Evolutionary conservation across 2,797 vertebrate species (phyloP), one percentile per base, ranked within the genome.

Genomic region (Falco peregrinus): DNA sequence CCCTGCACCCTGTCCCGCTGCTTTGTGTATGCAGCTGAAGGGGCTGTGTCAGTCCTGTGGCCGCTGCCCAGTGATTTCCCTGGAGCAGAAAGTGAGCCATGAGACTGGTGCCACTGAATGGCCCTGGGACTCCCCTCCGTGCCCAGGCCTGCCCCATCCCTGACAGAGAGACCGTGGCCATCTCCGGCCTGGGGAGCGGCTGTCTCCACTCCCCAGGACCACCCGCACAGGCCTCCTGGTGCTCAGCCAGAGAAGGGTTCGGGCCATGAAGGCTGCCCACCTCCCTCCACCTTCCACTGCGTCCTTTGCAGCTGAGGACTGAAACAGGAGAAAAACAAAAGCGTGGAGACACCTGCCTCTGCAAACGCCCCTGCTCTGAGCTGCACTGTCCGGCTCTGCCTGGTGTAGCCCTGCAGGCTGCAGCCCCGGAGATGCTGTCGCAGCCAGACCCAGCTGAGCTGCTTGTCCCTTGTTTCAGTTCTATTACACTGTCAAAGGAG

Each of bases 61-160:
- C 20, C 14, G 7, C 28, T 39, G 53, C 3, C 0, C 1, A 59
- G 47, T 16, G 21, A 60, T 22, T 24, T 63, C 28, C 1, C 0
- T 28, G 35, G 25, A 56, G 5, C 10, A 1, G 9, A 64, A 56
- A 65, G 24, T 37, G 12, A 81, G 10, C 39, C 39, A 17, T 41
- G n/a, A 47, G 25, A 41, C 2, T 26, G 7, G 18, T 16, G n/a
- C 9, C 25, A 22, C 25, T 6, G 24, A 35, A 54, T 13, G 57
- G 25, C 29, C n/a, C 13, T 82, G 28, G 53, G 25, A 61, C 24
- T 60, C 54, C 7, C 9, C 11, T 39, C 19, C 24, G 10, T 31
- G 39, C 7, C n/a, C 53, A 60, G 37, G 22, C 8, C 26, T 22
- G 7, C 53, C 15, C 15, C 39, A 13, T 11, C 39, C 26, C 29